Evolutionary conservation across 2,888 invertebrate genomes (phyloP).

Genomic region (Neoscelio sp.): DNA sequence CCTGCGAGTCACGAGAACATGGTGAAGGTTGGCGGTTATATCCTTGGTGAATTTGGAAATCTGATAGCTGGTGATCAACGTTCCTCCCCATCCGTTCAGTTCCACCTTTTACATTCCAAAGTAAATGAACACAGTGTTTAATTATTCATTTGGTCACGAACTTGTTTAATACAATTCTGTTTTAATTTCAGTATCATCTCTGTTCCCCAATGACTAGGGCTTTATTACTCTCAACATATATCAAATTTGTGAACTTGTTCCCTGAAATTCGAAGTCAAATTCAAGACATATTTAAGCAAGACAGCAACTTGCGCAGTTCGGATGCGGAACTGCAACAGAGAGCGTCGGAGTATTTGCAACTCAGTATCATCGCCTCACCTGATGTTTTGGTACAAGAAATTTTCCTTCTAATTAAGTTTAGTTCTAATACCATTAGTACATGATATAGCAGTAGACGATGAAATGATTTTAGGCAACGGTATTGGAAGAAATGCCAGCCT

Average conservation of each 20-base stretch:
- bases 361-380: conserved; percentile 97
- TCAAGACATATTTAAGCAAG: conserved; percentile 96
- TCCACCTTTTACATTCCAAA: conserved; percentile 99
- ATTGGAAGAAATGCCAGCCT: conserved; percentile 99
- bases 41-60: conserved; percentile 99
- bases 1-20: conserved; percentile 99
- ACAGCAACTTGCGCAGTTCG: conserved; percentile 98
- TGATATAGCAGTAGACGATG: no score
- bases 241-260: conserved; percentile 99
- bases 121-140: conserved; percentile 78
- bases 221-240: conserved; percentile 97
- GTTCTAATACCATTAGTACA: no score
- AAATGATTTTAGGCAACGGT: conserved; percentile 90
- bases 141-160: not conserved
- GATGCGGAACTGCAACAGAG: conserved; percentile 99
- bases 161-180: conserved; percentile 5
- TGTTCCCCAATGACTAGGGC: conserved; percentile 99
- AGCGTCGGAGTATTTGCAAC: conserved; percentile 98
- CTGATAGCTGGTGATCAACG: conserved; percentile 99
- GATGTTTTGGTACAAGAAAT: conserved; percentile 90
- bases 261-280: conserved; percentile 98
- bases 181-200: conserved; percentile 91
- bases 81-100: conserved; percentile 98
- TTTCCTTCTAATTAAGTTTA: no score
- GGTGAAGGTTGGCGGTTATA: conserved; percentile 99